Evolutionary conservation across 2,888 invertebrate genomes (phyloP).

Genomic region (Teleogryllus oceanicus): DNA sequence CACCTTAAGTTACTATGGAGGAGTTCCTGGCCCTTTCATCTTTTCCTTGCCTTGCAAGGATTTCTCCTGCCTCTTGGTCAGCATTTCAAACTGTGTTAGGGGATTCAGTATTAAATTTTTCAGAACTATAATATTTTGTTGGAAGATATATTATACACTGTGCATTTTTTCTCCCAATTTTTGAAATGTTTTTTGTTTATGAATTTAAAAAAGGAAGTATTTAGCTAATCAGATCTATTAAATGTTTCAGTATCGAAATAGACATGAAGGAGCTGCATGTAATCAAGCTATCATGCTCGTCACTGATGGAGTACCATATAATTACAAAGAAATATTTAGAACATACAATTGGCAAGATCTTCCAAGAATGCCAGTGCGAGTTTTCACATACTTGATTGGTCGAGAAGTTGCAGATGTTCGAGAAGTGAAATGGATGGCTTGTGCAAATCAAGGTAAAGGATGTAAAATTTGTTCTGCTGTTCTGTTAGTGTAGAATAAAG

Average conservation of each 20-base stretch:
- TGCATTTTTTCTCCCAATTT: not conserved
- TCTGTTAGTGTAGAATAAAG: not conserved
- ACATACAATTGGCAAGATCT: constrained; percentile 78
- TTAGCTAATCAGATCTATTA: not conserved
- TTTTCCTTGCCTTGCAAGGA: too few relatives aligned
- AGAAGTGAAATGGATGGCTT: constrained; percentile 92
- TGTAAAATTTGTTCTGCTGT: not conserved
- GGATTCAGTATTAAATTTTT: too few relatives aligned
- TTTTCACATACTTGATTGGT: constrained; percentile 98
- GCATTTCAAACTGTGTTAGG: too few relatives aligned
- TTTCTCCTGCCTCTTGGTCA: too few relatives aligned
- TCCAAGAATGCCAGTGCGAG: constrained; percentile 79
- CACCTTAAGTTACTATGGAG: too few relatives aligned
- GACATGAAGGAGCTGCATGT: constrained; percentile 66
- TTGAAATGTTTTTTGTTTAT: not conserved
- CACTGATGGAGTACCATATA: constrained; percentile 97
- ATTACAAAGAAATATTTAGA: constrained; percentile 88
- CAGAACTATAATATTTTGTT: not conserved
- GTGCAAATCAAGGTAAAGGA: constrained; percentile 78
- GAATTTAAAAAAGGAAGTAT: not conserved
- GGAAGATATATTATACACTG: not conserved
- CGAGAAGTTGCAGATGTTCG: constrained; percentile 80
- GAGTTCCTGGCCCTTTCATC: too few relatives aligned
- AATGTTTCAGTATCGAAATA: constrained; percentile 41
- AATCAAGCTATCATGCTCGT: constrained; percentile 98